Base-by-base conservation (phyloP, 2,797 vertebrate genomes). In the Anas bahamensis region DNA sequence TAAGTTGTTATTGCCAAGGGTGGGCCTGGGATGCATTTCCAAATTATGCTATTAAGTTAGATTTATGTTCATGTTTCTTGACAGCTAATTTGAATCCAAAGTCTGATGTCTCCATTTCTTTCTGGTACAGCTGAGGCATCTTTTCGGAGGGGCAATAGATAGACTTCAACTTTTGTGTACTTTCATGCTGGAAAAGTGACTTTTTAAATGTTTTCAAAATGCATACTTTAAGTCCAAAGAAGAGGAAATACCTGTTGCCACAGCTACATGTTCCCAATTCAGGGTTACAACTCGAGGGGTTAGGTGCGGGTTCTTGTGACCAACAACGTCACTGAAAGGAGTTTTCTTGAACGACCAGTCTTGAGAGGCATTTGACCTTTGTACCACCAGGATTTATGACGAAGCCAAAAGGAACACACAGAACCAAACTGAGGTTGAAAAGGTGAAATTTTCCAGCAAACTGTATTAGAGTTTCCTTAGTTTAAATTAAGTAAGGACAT, bases 41-140 rank as follows among this genome's bases (percentile, higher is more conserved):
- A 86, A 69, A 83, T 71, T 72, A 61, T 0, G 0, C 71, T 86
- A 2, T 84, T 86, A 74, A 82, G 26, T 77, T 65, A 77, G 46
- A 61, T 76, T 94, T 71, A 33, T 85, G 69, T 84, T 84, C 39
- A 2, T 89, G 41, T 94, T 91, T 91, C 41, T 63, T 93, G 77
- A 94, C 80, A 91, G 57, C 65, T 93, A 11, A 59, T 92, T 89
- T 89, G 74, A 90, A 91, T 82, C 44, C 65, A 11, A 52, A 69
- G 50, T 46, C 50, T 95, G 39, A 93, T 17, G 1, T 90, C 94
- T 86, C 69, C 56, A 68, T 63, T 88, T 69, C 61, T 79, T 31
- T 72, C 66, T 4, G 11, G 65, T 85, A 33, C 74, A 79, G 68
- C 55, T 66, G 65, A 86, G 68, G 33, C 83, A 70, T 82, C 90